These are phyloP conservation scores for Drosophila incognita DNA, from an alignment of 2,888 invertebrate genomes.

Conservation along the genomic window DNA sequence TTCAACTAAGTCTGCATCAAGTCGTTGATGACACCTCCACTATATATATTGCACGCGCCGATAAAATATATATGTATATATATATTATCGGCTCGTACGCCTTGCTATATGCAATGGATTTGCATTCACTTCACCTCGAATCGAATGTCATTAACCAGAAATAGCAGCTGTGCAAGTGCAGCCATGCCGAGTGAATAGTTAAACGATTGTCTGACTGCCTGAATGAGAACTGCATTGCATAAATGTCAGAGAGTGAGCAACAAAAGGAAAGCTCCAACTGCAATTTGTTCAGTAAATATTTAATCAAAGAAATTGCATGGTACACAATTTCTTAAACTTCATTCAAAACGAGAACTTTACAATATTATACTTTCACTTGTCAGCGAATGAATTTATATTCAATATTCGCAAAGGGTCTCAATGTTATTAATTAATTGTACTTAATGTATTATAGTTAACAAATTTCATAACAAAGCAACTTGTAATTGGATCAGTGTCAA, in stretches of 20 bases:
- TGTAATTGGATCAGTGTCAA: no score
- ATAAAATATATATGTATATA: background rate
- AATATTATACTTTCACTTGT: background rate
- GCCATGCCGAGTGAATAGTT: constrained; percentile 26
- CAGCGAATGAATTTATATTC: background rate
- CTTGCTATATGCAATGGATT: constrained; percentile 49
- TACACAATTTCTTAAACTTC: background rate
- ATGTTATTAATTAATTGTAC: background rate
- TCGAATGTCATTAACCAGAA: constrained; percentile 40
- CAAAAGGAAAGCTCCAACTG: background rate
- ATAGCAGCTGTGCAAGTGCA: constrained; percentile 29
- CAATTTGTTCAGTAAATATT: background rate
- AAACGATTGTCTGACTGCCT: constrained; percentile 23
- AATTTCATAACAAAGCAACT: background rate
- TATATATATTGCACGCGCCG: background rate
- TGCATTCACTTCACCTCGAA: constrained; percentile 18
- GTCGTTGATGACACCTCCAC: constrained; percentile 7
- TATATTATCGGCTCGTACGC: constrained; percentile 12
- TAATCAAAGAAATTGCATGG: background rate
- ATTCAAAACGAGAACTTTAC: background rate
- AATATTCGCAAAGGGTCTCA: background rate
- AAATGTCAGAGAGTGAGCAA: constrained; percentile 15
- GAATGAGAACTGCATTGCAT: constrained; percentile 30
- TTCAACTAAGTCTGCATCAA: background rate
- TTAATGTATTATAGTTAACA: background rate